Evolutionary conservation across 2,113 vertebrate genomes (phyloP).

Genomic region (Regulus satrapa): DNA sequence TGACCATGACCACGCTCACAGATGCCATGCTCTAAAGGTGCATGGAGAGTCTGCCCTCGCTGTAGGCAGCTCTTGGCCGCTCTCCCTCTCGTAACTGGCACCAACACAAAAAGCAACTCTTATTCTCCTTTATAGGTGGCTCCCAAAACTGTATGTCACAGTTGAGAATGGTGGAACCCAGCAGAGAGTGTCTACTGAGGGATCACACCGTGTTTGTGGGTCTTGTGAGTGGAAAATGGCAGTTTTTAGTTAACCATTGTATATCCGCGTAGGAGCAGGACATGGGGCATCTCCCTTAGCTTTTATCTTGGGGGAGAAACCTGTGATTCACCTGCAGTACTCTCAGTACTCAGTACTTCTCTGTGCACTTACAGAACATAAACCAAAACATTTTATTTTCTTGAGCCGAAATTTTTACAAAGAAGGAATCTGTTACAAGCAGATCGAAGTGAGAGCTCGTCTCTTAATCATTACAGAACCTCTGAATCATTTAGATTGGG

Average conservation of each 20-base stretch:
- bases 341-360: neutral
- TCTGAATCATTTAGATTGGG: neutral
- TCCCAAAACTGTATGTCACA: neutral
- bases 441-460: neutral
- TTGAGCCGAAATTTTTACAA: neutral
- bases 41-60: neutral
- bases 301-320: neutral
- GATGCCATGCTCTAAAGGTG: neutral
- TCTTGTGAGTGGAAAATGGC: neutral
- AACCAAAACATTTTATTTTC: neutral
- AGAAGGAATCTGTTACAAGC: neutral
- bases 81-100: neutral
- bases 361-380: neutral
- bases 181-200: neutral
- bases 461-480: neutral
- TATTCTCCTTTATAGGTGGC: neutral
- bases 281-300: neutral
- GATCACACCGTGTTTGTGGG: neutral
- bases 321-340: neutral
- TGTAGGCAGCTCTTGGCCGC: neutral
- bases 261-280: neutral
- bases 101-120: fast-evolving
- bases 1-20: neutral
- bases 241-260: neutral
- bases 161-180: neutral